These are phyloP conservation scores for Tiliqua scincoides DNA, from an alignment of 2,113 vertebrate genomes.

Conservation along the genomic window DNA sequence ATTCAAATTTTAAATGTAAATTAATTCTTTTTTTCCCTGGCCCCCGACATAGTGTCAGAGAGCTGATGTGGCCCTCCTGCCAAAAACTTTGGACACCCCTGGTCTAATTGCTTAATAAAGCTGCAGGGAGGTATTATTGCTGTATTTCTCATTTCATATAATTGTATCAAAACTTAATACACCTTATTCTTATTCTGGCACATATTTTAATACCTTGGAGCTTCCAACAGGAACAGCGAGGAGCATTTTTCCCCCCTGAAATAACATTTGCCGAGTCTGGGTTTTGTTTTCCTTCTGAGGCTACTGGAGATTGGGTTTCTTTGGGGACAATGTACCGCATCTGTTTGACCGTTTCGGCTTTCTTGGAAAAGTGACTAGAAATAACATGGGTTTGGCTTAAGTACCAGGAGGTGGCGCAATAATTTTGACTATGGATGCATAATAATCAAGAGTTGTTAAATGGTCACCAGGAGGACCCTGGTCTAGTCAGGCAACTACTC, in stretches of 20 bases:
- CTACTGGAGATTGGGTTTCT: background rate
- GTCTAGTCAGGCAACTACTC: background rate
- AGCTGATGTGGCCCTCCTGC: too few relatives aligned
- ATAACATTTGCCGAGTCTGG: background rate
- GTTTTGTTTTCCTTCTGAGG: conserved; percentile 8
- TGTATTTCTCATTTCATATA: fast-evolving
- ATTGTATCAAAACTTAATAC: background rate
- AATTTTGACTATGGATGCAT: background rate
- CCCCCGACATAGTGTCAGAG: too few relatives aligned
- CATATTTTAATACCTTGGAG: background rate
- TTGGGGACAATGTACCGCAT: background rate
- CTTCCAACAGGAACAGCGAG: background rate
- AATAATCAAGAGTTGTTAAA: background rate
- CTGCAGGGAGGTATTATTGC: background rate
- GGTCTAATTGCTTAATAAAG: conserved; percentile 18
- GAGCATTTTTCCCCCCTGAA: background rate
- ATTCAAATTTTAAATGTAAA: too few relatives aligned
- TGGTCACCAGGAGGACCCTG: background rate
- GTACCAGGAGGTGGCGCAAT: conserved; percentile 65
- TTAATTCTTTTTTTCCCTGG: too few relatives aligned
- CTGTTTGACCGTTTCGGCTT: background rate
- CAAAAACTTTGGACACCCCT: too few relatives aligned
- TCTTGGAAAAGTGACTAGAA: background rate
- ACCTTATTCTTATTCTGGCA: background rate
- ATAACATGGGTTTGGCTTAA: background rate